Conservation (phyloP, 2,888 invertebrate species). For the Sphecodes monilicornis region DNA sequence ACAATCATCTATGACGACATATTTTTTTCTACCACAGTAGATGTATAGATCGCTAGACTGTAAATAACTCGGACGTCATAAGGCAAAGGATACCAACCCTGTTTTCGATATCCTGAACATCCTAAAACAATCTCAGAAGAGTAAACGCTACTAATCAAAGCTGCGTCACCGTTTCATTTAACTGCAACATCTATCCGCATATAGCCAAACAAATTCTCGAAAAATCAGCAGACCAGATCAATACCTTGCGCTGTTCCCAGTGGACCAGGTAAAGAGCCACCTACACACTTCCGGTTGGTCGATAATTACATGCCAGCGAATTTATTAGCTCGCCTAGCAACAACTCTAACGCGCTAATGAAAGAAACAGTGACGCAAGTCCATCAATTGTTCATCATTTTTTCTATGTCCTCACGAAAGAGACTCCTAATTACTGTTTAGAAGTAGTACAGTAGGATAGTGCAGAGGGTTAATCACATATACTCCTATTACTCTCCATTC, state of each 20-base stretch:
- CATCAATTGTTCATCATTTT: neutral
- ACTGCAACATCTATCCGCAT: neutral
- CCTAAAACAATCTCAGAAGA: neutral
- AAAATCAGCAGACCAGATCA: neutral
- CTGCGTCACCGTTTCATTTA: neutral
- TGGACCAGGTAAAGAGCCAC: neutral
- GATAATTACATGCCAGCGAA: conserved; percentile 58
- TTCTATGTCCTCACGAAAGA: neutral
- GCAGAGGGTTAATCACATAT: neutral
- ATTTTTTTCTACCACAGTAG: too few relatives aligned
- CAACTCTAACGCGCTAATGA: neutral
- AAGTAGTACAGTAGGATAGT: neutral
- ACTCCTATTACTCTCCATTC: too few relatives aligned
- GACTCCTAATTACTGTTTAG: neutral
- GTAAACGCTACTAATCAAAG: neutral
- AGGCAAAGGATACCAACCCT: neutral
- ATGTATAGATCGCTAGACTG: neutral
- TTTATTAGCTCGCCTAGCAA: neutral
- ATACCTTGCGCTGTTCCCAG: neutral
- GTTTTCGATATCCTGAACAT: neutral
- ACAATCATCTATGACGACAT: too few relatives aligned
- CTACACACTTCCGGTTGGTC: conserved; percentile 28
- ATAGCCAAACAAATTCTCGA: neutral
- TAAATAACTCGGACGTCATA: neutral
- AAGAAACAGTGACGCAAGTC: neutral